These are phyloP conservation scores for Meloidogyne floridensis DNA, from an alignment of 1,140 invertebrate species.

Conservation along the genomic window DNA sequence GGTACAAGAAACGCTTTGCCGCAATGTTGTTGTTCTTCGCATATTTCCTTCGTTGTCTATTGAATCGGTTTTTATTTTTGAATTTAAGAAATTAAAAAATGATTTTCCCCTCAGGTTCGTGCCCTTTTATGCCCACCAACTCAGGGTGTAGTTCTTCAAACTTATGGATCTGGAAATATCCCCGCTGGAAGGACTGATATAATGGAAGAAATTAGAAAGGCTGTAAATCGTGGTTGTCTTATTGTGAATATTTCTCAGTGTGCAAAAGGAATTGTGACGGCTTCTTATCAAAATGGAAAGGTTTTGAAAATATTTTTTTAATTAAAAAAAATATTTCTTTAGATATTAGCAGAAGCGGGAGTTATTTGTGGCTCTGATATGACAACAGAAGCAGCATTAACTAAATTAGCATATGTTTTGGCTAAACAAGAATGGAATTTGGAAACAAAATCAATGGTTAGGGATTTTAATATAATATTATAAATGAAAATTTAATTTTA, in stretches of 20 bases:
- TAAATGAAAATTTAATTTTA: constrained; percentile 6
- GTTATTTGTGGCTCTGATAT: constrained; percentile 88
- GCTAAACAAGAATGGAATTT: constrained; percentile 79
- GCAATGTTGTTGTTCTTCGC: constrained; percentile 81
- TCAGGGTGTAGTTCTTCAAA: constrained; percentile 84
- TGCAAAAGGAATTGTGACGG: constrained; percentile 73
- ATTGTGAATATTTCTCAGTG: constrained; percentile 93
- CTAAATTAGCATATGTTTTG: constrained; percentile 87
- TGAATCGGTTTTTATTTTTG: constrained; percentile 73
- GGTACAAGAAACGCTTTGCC: constrained; percentile 78
- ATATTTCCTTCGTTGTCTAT: constrained; percentile 86
- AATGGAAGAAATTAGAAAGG: constrained; percentile 75
- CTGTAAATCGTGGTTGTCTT: constrained; percentile 79
- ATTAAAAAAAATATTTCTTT: constrained; percentile 28
- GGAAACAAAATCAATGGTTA: constrained; percentile 72
- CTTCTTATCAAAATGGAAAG: constrained; percentile 80
- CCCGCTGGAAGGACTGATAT: constrained; percentile 82
- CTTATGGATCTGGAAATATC: constrained; percentile 78
- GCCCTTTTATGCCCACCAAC: constrained; percentile 79
- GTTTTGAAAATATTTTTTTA: constrained; percentile 66
- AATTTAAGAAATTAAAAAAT: background rate
- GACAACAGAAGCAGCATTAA: constrained; percentile 88
- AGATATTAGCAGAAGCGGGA: constrained; percentile 72
- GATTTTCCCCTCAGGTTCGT: constrained; percentile 68
- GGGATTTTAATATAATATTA: too few relatives aligned